Conservation (phyloP, 2,113 vertebrate species). For the Aphelocoma coerulescens region DNA sequence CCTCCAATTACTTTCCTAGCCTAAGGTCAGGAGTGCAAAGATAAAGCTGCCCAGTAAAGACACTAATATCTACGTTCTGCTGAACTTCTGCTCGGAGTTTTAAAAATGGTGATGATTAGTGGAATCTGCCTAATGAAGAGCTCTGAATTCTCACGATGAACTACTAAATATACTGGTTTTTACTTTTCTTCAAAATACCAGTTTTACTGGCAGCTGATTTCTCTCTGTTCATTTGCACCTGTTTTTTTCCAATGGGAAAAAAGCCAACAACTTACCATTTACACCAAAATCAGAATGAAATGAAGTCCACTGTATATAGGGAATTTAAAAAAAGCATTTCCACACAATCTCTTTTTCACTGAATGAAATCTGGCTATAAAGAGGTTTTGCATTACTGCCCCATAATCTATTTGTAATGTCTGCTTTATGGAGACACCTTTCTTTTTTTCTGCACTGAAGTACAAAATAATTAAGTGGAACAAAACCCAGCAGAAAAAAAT, state of each 20-base stretch:
- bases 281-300: background rate
- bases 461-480: background rate
- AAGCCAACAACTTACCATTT: background rate
- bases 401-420: background rate
- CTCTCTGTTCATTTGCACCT: background rate
- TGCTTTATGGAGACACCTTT: background rate
- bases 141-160: background rate
- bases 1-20: background rate
- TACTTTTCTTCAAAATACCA: background rate
- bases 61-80: background rate
- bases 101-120: background rate
- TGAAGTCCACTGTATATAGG: background rate
- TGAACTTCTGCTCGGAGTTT: background rate
- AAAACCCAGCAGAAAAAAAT: background rate
- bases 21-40: background rate
- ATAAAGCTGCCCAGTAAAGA: background rate
- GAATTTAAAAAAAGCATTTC: background rate
- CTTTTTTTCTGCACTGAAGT: background rate
- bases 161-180: background rate
- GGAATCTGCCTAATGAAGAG: background rate
- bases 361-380: background rate
- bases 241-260: background rate
- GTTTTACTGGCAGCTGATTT: background rate
- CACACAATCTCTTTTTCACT: background rate
- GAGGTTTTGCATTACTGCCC: background rate